Percentiles rank a stretch among this genome's conserved stretches.
Evolutionary conservation across 1,140 invertebrate genomes (phyloP).

Genomic region (Rhizoglyphus robini): DNA sequence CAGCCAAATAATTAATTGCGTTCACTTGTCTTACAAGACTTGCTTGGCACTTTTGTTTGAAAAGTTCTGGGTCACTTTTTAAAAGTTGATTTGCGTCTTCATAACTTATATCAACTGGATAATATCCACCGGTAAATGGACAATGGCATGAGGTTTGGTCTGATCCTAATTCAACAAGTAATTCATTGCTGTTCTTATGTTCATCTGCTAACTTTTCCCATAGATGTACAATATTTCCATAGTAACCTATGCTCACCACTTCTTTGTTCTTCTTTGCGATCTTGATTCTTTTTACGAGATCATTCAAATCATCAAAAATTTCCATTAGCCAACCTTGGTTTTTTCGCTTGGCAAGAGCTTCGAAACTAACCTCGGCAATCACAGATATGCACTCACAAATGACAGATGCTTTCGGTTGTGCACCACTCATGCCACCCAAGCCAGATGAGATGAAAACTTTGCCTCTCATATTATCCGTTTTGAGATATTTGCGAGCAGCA

Average conservation of each 20-base stretch:
- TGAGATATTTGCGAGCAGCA: slow-evolving; percentile 47
- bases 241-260: slow-evolving; percentile 47
- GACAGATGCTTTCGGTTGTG: slow-evolving; percentile 51
- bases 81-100: slow-evolving; percentile 38
- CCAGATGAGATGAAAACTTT: slow-evolving; percentile 51
- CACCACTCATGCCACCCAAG: slow-evolving; percentile 54
- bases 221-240: slow-evolving; percentile 47
- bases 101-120: slow-evolving; percentile 41
- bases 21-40: slow-evolving; percentile 46
- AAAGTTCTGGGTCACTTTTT: slow-evolving; percentile 39
- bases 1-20: slow-evolving; percentile 46
- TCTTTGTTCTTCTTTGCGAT: slow-evolving; percentile 30
- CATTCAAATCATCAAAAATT: slow-evolving; percentile 39
- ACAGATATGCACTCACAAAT: slow-evolving; percentile 51
- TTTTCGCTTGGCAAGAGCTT: slow-evolving; percentile 46
- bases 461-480: slow-evolving; percentile 39
- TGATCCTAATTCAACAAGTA: slow-evolving; percentile 48
- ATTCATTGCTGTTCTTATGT: slow-evolving; percentile 41
- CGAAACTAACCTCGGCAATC: slow-evolving; percentile 48
- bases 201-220: slow-evolving; percentile 46
- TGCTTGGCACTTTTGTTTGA: slow-evolving; percentile 43
- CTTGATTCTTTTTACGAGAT: slow-evolving; percentile 39
- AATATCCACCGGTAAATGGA: slow-evolving; percentile 52
- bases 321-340: slow-evolving; percentile 49
- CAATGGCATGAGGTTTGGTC: slow-evolving; percentile 57